Percentiles rank a stretch among this genome's conserved stretches.
phyloP scores from a whole-genome alignment of 2,888 invertebrate genomes.

The Didymodactylos carnosus region DNA sequence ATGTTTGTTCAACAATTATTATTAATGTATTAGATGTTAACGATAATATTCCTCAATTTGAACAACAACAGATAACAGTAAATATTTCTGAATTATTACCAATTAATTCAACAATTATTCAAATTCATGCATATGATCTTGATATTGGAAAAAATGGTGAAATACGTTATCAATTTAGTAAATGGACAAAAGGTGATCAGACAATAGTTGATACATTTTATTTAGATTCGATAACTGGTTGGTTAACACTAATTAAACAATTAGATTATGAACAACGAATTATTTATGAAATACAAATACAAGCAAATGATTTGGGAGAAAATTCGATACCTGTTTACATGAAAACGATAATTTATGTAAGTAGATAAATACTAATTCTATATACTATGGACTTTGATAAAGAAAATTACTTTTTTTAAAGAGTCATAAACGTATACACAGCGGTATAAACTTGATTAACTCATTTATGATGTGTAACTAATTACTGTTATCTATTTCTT shows the following conservation, averaged over 20 bases:
- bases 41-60: background rate
- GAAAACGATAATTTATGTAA: background rate
- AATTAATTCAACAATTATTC: background rate
- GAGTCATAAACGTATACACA: too few species aligned
- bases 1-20: background rate
- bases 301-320: background rate
- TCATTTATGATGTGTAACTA: too few species aligned
- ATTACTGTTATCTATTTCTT: too few species aligned
- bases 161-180: constrained; percentile 17
- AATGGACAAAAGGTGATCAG: background rate
- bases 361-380: background rate
- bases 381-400: too few species aligned
- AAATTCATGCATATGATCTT: constrained; percentile 16
- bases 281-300: background rate
- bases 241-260: background rate
- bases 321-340: background rate
- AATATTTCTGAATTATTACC: background rate
- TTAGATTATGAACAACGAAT: background rate
- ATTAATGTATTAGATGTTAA: background rate
- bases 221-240: background rate
- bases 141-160: constrained; percentile 17
- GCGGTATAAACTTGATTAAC: too few species aligned
- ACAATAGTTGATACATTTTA: background rate
- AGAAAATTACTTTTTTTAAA: too few species aligned
- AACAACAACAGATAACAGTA: background rate